Conservation (phyloP, 2,888 invertebrate species). For the Pherbina coryleti region DNA sequence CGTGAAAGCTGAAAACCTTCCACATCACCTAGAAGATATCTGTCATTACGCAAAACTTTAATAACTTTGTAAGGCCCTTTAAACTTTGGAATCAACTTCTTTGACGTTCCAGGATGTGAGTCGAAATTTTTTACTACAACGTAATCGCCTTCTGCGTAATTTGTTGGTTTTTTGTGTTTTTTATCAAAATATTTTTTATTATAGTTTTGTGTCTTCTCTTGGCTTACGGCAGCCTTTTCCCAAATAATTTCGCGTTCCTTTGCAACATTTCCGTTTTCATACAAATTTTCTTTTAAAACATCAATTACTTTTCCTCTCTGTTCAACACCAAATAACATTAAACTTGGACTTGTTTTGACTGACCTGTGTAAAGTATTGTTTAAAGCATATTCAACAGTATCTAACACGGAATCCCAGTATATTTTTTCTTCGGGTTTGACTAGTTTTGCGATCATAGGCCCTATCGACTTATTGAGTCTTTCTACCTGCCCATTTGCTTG, state of each 20-base stretch:
- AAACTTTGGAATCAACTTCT: conserved; percentile 6
- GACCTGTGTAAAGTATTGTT: not conserved
- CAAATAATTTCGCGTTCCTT: not conserved
- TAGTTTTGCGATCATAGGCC: conserved; percentile 29
- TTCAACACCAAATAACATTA: not conserved
- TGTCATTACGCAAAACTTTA: conserved; percentile 16
- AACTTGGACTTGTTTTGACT: no score
- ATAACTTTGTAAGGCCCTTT: not conserved
- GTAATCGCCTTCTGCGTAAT: not conserved
- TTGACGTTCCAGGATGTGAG: no score
- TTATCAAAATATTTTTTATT: not conserved
- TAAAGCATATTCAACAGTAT: not conserved
- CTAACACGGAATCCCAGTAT: not conserved
- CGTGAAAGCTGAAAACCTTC: not conserved
- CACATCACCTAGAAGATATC: conserved; percentile 9
- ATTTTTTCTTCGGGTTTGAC: not conserved
- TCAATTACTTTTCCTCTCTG: conserved; percentile 5
- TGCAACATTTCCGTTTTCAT: not conserved
- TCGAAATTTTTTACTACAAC: no score
- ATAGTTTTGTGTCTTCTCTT: not conserved
- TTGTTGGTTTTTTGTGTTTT: not conserved
- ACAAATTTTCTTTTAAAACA: not conserved
- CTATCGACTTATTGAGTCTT: conserved; percentile 9
- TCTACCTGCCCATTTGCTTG: conserved; percentile 38
- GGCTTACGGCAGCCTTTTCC: not conserved